Conservation (phyloP, 2,797 vertebrate genomes). For the Caiman crocodilus region DNA sequence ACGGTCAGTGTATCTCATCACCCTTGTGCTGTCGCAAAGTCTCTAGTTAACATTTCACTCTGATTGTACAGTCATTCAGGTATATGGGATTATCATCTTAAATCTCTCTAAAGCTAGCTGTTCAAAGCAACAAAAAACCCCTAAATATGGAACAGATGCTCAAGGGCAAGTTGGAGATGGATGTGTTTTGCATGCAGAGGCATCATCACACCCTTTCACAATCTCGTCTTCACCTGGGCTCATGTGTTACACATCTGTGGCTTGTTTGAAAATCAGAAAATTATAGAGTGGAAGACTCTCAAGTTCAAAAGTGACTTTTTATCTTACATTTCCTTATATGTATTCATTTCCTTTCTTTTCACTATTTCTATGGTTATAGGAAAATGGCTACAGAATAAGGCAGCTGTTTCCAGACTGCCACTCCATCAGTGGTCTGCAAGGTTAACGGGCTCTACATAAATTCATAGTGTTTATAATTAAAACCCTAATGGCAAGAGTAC, state of each 20-base stretch:
- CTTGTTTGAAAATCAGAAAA: slow-evolving; percentile 11
- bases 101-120: neutral
- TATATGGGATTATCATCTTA: neutral
- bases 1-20: accelerated
- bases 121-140: neutral
- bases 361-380: neutral
- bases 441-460: neutral
- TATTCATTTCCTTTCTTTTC: slow-evolving; percentile 36
- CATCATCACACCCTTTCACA: neutral
- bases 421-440: neutral
- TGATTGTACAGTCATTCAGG: neutral
- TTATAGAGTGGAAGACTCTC: neutral
- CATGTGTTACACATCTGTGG: neutral
- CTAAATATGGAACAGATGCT: neutral
- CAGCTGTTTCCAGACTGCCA: slow-evolving; percentile 7
- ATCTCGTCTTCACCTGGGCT: neutral
- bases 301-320: neutral
- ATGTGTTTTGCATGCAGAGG: neutral
- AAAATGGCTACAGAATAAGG: neutral
- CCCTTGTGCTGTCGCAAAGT: neutral
- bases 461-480: no score
- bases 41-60: accelerated
- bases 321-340: neutral
- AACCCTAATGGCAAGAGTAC: no score
- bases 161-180: neutral